Evolutionary conservation across 2,888 invertebrate genomes (phyloP).

Genomic region (Diaperis boleti): DNA sequence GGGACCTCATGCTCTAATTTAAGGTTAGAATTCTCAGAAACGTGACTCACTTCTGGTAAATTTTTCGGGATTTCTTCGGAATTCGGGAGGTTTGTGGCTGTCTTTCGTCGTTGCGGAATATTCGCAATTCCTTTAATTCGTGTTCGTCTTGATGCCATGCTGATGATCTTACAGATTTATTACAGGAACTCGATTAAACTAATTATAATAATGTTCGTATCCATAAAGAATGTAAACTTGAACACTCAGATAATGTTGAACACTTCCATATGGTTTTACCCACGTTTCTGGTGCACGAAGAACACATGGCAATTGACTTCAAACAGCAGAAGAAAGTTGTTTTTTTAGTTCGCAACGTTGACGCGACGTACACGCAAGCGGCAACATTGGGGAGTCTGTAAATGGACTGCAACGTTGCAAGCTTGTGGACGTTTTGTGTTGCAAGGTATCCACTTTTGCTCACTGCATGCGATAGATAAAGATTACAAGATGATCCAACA

Average conservation of each 20-base stretch:
- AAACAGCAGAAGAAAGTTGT: constrained; percentile 26
- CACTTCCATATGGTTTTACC: constrained; percentile 45
- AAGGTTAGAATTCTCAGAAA: constrained; percentile 29
- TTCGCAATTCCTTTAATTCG: constrained; percentile 81
- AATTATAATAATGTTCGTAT: constrained; percentile 45
- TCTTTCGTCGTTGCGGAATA: constrained; percentile 71
- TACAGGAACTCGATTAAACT: constrained; percentile 62
- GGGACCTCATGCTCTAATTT: constrained; percentile 12
- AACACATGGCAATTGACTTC: constrained; percentile 46
- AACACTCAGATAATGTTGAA: constrained; percentile 14
- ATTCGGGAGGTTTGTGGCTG: constrained; percentile 38
- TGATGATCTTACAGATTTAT: constrained; percentile 48
- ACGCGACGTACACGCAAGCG: constrained; percentile 1
- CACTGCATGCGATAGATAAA: too few species aligned
- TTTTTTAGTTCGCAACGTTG: constrained; percentile 10
- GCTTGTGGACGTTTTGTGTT: too few species aligned
- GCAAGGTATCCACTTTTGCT: too few species aligned
- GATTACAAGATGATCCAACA: too few species aligned
- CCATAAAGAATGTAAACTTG: constrained; percentile 38
- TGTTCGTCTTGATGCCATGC: constrained; percentile 76
- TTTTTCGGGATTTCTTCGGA: constrained; percentile 29
- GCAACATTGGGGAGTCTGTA: not conserved
- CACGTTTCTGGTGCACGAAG: constrained; percentile 30
- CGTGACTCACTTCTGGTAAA: constrained; percentile 12
- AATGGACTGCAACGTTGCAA: not conserved